phyloP scores from a whole-genome alignment of 2,797 vertebrate species.

The Myiotriccus ornatus region DNA sequence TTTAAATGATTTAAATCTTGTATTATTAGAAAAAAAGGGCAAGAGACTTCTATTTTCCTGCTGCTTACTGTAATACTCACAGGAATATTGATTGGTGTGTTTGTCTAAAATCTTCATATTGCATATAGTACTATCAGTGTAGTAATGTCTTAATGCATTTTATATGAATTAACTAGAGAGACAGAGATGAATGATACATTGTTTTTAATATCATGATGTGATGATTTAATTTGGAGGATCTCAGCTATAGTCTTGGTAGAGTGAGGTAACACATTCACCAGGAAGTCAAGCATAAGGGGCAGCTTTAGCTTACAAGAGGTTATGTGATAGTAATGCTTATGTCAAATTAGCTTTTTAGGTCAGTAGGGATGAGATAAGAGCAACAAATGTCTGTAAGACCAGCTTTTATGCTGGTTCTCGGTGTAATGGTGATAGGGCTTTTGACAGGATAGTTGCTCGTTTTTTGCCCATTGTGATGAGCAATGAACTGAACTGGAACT shows the following conservation, averaged over 20 bases:
- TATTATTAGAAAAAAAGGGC: neutral
- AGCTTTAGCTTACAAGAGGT: neutral
- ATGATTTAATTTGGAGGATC: neutral
- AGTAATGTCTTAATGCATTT: neutral
- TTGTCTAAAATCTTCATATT: neutral
- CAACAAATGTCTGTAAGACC: neutral
- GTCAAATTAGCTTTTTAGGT: neutral
- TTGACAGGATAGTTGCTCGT: neutral
- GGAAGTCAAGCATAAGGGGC: neutral
- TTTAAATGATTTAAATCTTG: neutral
- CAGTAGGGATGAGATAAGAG: neutral
- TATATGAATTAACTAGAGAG: neutral
- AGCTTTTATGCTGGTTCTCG: neutral
- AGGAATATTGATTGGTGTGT: neutral
- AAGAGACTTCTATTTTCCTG: neutral
- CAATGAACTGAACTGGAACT: neutral
- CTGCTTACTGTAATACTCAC: neutral
- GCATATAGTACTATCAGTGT: neutral
- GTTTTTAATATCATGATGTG: neutral
- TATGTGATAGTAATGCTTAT: neutral
- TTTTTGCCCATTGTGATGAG: neutral
- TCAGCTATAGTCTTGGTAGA: neutral
- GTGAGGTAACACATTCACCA: neutral
- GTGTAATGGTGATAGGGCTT: neutral
- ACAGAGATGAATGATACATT: neutral